These are phyloP conservation scores for Vannuccia rotundouncinata DNA, from an alignment of 2,888 invertebrate genomes.

Conservation along the genomic window DNA sequence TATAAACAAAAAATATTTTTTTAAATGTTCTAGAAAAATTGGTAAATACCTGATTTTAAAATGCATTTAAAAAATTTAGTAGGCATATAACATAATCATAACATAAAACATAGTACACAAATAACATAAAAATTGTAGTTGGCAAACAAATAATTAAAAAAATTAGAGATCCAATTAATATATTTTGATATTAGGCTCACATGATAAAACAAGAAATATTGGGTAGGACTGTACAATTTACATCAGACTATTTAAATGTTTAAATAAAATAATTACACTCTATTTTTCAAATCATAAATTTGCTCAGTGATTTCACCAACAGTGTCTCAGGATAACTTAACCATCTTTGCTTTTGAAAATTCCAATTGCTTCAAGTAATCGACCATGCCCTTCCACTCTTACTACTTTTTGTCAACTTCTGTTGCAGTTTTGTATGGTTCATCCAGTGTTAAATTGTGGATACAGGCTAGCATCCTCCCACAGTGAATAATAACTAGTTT, in stretches of 20 bases:
- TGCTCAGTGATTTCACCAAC: not conserved
- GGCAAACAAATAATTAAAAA: slow-evolving; percentile 9
- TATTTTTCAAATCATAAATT: not conserved
- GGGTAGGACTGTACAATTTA: not conserved
- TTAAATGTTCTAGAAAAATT: slow-evolving; percentile 11
- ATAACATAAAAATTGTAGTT: not conserved
- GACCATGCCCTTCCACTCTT: not conserved
- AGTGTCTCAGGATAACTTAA: not conserved
- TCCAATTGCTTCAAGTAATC: not conserved
- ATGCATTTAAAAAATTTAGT: slow-evolving; percentile 7
- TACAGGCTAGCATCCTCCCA: too few species aligned
- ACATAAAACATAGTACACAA: too few species aligned
- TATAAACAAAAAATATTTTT: not conserved
- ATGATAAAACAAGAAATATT: slow-evolving; percentile 3
- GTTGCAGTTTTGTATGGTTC: not conserved
- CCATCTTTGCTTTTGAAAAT: slow-evolving; percentile 9
- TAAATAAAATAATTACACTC: not conserved
- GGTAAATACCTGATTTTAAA: slow-evolving; percentile 21
- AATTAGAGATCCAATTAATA: slow-evolving; percentile 23
- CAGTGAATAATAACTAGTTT: too few species aligned
- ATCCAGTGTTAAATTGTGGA: slow-evolving; percentile 3
- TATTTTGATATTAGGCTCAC: slow-evolving; percentile 13
- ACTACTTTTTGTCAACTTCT: not conserved
- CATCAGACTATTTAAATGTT: not conserved
- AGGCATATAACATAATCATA: too few species aligned